Percentiles rank a stretch among this genome's conserved stretches.
Conservation (phyloP, 2,888 invertebrate genomes). For the Ichneumon xanthorius region DNA sequence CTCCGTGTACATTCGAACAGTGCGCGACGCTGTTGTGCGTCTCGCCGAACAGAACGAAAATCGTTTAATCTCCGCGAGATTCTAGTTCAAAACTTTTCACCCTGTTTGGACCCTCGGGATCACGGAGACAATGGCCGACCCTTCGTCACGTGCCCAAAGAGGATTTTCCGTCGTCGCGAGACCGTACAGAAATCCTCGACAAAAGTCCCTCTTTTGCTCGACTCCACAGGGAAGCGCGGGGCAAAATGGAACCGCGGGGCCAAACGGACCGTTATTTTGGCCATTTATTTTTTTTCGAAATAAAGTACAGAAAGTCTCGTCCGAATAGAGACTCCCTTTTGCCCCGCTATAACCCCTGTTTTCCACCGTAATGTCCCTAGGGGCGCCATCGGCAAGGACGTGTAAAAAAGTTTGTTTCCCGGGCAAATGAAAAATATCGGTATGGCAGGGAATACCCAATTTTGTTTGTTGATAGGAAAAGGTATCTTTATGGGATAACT, state of each 20-base stretch:
- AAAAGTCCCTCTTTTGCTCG: neutral
- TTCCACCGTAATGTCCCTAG: no score
- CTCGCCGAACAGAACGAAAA: neutral
- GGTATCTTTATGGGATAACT: neutral
- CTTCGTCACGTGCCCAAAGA: neutral
- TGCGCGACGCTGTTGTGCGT: neutral
- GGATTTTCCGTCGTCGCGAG: neutral
- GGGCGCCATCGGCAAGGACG: no score
- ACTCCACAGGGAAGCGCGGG: no score
- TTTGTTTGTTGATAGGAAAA: neutral
- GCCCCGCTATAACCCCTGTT: no score
- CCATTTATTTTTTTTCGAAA: no score
- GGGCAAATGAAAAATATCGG: no score
- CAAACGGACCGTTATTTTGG: no score
- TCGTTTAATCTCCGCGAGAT: slow-evolving; percentile 23
- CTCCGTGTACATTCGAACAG: slow-evolving; percentile 4
- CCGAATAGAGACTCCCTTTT: no score
- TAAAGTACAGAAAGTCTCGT: no score
- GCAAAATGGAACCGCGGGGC: no score
- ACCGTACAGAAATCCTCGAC: neutral
- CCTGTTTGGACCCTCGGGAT: slow-evolving; percentile 1
- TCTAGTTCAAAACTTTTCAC: slow-evolving; percentile 33
- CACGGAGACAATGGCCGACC: neutral
- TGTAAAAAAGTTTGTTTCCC: no score
- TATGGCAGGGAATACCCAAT: neutral